phyloP scores from a whole-genome alignment of 1,140 invertebrate genomes.

The Dermatophagoides farinae region DNA sequence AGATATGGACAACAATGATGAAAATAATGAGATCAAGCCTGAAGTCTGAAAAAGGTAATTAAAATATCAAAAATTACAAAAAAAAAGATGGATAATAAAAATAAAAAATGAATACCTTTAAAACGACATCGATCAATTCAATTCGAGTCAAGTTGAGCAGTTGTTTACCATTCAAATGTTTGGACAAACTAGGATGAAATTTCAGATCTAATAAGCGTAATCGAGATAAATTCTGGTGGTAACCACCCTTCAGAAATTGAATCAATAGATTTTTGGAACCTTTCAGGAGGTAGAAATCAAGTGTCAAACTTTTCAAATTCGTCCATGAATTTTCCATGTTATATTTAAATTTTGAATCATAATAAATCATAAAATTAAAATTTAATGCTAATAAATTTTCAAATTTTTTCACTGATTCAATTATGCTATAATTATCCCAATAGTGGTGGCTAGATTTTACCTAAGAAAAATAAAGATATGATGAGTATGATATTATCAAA shows the following conservation, averaged over 20 bases:
- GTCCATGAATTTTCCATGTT: not conserved
- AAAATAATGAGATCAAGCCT: not conserved
- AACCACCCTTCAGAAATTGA: not conserved
- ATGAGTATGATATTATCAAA: too few relatives aligned
- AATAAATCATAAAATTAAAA: slow-evolving; percentile 1
- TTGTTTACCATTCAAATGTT: not conserved
- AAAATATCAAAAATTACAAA: not conserved
- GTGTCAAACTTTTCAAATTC: not conserved
- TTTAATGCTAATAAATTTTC: not conserved
- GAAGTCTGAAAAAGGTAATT: not conserved
- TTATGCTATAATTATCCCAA: not conserved
- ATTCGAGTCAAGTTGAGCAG: not conserved
- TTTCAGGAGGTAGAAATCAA: not conserved
- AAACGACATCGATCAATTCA: not conserved
- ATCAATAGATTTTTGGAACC: not conserved
- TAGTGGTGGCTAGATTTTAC: slow-evolving; percentile 1
- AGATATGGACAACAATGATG: not conserved
- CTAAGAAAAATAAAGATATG: not conserved
- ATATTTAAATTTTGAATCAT: not conserved
- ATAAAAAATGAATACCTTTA: not conserved
- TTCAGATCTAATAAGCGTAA: not conserved
- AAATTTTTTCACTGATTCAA: not conserved
- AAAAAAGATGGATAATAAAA: not conserved
- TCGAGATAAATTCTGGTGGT: not conserved
- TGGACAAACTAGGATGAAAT: not conserved